Base-by-base conservation (phyloP, 2,797 vertebrate species). In the Micropoecilia bifurca region DNA sequence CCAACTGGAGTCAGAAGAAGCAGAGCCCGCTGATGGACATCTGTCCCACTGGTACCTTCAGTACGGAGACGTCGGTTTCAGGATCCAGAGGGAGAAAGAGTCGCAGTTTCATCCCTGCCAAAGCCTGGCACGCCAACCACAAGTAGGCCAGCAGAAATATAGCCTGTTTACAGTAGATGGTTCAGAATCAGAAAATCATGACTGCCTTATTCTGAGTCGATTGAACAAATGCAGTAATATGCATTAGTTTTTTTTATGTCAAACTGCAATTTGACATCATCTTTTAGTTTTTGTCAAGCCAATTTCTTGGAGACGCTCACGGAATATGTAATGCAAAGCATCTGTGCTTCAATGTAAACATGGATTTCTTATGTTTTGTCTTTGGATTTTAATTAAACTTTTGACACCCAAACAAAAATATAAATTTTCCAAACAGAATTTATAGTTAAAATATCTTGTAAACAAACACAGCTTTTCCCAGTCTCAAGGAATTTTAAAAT, bases 51-150 rank as follows among this genome's bases (percentile, higher is more conserved):
- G 95, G 85, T 96, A 95, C 88, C 95, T 93, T 10, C 96, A 98
- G 63, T 97, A 98, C 71, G 97, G 97, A 0, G 96, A 96, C 83
- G 94, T 95, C 84, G 97, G 97, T 79, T 98, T 97, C 92, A 87
- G 74, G 85, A 96, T 96, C 88, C 95, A 96, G 91, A 97, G 88
- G 85, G 92, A 90, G 71, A 96, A 93, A 80, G 97, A 99, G 90
- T 81, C 87, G 80, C 93, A 92, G 39, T 98, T 97, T 86, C 95
- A 97, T 48, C 91, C 96, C 30, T 93, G 84, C 63, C 94, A 94
- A 78, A 96, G 97, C 78, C 86, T 98, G 78, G 93, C 94, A 36
- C 92, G 81, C 25, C 98, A 98, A 85, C 96, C 97, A 28, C 97
- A 99, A 94, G 98, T 99, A 91, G 61, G 36, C 61, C 45, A 50